A percentile compares a stretch with the other conserved stretches of the same genome.
These are phyloP conservation scores for Alaudala cheleensis DNA, from an alignment of 2,113 vertebrate genomes.

Conservation along the genomic window DNA sequence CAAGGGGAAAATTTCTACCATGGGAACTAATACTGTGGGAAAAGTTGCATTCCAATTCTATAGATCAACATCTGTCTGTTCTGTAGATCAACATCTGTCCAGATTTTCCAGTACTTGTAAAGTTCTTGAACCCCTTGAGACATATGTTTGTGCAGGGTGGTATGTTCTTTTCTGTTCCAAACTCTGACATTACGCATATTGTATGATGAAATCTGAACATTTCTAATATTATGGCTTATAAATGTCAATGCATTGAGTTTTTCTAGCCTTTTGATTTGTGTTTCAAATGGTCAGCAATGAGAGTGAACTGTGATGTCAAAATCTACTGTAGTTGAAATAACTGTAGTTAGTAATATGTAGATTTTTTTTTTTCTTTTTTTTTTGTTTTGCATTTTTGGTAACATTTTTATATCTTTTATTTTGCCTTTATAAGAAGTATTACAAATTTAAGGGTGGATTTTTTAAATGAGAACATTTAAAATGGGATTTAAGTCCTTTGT, in stretches of 20 bases:
- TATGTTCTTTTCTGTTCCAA: neutral
- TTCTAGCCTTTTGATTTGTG: neutral
- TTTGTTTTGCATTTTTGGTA: neutral
- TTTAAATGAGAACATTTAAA: neutral
- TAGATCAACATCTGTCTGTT: neutral
- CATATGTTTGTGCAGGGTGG: neutral
- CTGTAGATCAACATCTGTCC: slow-evolving; percentile 20
- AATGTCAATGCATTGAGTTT: neutral
- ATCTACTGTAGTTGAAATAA: neutral
- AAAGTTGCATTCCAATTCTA: neutral
- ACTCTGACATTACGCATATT: neutral
- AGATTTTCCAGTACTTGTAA: neutral
- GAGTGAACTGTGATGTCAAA: neutral
- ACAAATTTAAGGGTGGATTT: neutral
- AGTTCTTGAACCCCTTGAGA: neutral
- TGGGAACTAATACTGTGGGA: neutral
- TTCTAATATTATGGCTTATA: neutral
- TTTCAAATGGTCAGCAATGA: neutral
- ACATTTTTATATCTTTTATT: neutral
- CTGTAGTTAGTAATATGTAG: neutral
- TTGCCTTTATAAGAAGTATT: neutral
- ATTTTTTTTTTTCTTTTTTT: neutral
- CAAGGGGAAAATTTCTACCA: neutral
- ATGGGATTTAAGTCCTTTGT: neutral
- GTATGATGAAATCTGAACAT: neutral